Evolutionary conservation across 2,888 invertebrate species (phyloP), one percentile per base, ranked within the genome.

Genomic region (Lasioglossum calceatum): DNA sequence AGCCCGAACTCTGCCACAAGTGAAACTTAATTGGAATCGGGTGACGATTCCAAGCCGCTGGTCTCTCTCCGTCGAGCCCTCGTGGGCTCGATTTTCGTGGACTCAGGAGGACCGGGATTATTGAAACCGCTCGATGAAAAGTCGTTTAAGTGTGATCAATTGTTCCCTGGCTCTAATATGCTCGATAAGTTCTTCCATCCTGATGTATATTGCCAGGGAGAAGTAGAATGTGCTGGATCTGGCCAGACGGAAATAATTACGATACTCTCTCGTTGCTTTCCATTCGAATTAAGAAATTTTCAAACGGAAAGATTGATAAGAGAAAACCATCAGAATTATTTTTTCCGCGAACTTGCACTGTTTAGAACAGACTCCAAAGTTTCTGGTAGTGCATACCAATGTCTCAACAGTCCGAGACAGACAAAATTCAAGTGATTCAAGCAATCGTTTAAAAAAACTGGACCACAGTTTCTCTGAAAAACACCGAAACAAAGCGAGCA

Each of bases 1-100:
- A 50, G 50, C 23, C 36, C 47, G 54, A 39, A 27, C 50, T 50
- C 39, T 42, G 64, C 50, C 27, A 64, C 39, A 27, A 39, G 54
- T 42, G 70, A 78, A 78, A 39, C 50, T 50, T 78, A 70, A 78
- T 77, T 77, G 77, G 67, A 50, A 70, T 70, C 67, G 39, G 4
- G 23, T 19, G 64, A 70, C 67, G 67, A 36, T 70, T 39, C 36
- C 67, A 10, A 39, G 39, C 23, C 36, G 23, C 67, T 39, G 36
- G 4, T 4, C 16, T 5, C 23, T 23, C 32, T 10, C 19, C 54
- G 8, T 32, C 61, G 42, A 27, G 58, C 27, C 8, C 42, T 42
- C 27, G 61, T 61, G 19, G 8, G n/a, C 42, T 76, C n/a, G 61
- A 58, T 61, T 42, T 61, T 76, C 39, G 54, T 76, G 36, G 44